Evolutionary conservation across 2,797 vertebrate species (phyloP).

Genomic region (Botia almorhae): DNA sequence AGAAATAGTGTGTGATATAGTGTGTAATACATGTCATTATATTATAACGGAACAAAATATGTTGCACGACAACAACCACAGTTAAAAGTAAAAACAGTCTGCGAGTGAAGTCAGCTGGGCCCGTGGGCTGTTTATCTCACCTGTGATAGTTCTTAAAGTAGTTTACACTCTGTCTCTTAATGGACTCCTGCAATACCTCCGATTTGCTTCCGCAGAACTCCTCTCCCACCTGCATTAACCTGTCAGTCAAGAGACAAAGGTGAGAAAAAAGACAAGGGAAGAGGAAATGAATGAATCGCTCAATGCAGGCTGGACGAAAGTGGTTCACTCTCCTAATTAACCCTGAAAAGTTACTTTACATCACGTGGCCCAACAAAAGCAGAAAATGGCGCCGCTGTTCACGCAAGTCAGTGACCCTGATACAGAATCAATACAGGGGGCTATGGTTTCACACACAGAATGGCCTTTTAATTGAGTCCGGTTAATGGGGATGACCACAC

Average conservation of each 20-base stretch:
- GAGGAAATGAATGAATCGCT: background rate
- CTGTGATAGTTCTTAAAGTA: constrained; percentile 99
- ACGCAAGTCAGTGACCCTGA: constrained; percentile 43
- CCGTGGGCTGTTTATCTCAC: constrained; percentile 70
- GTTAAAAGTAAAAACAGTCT: background rate
- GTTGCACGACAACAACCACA: background rate
- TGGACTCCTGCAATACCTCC: constrained; percentile 96
- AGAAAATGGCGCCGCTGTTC: constrained; percentile 33
- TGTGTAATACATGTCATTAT: background rate
- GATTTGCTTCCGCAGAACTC: constrained; percentile 98
- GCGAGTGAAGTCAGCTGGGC: background rate
- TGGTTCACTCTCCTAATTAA: constrained; percentile 47
- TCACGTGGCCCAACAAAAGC: constrained; percentile 15
- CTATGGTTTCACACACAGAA: constrained; percentile 34
- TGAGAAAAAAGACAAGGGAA: background rate
- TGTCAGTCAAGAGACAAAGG: constrained; percentile 59
- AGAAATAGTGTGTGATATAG: background rate
- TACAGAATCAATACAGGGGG: constrained; percentile 37
- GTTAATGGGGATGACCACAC: constrained; percentile 22
- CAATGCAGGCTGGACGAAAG: constrained; percentile 1
- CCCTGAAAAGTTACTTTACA: constrained; percentile 42
- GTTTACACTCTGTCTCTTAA: constrained; percentile 96
- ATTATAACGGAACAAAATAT: background rate
- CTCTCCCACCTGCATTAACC: constrained; percentile 97
- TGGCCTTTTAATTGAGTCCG: constrained; percentile 56